Evolutionary conservation across 1,140 invertebrate species (phyloP), one percentile per base, ranked within the genome.

Genomic region (Phenacoccus solenopsis): DNA sequence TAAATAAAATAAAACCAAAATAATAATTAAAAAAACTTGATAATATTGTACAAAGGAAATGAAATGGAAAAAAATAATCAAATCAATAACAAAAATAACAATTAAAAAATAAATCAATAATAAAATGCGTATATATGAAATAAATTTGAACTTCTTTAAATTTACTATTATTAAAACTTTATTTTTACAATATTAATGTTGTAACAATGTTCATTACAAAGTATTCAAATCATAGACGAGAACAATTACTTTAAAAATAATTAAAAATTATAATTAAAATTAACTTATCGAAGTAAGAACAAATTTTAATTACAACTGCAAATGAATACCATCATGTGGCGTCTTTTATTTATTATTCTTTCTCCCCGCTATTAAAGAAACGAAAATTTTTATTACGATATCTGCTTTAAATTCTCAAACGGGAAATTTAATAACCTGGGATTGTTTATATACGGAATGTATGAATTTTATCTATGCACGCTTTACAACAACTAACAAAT

Each of bases 191-290:
- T 38, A 24, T 64, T 64, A 24, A 64, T 22, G 25, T 24, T 10
- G 9, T 64, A 27, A 25, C 59, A 64, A 64, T 10, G 25, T 64
- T 64, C 25, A 64, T 64, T 64, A 24, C 21, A 64, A n/a, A n/a
- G n/a, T 10, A 24, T 64, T 25, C 59, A 20, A 64, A 64, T 64
- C 16, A 16, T 2, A 9, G n/a, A n/a, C n/a, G 32, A 27, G 25
- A 24, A 64, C 21, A 24, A 25, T 64, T 64, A 64, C 59, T 64
- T 64, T 64, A 64, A 64, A 24, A 64, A 64, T 64, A 64, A 64
- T 64, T 64, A 64, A 64, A 64, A 64, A n/a, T 49, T 49, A 49
- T n/a, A n/a, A 64, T 64, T 64, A 64, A 64, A 64, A 64, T 64
- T 16, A 64, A 24, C 59, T 64, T 64, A 64, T 25, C 25, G 21